Percentiles rank a stretch among this genome's conserved stretches.
Conservation (phyloP, 1,140 invertebrate genomes). For the Monomorium pharaonis region DNA sequence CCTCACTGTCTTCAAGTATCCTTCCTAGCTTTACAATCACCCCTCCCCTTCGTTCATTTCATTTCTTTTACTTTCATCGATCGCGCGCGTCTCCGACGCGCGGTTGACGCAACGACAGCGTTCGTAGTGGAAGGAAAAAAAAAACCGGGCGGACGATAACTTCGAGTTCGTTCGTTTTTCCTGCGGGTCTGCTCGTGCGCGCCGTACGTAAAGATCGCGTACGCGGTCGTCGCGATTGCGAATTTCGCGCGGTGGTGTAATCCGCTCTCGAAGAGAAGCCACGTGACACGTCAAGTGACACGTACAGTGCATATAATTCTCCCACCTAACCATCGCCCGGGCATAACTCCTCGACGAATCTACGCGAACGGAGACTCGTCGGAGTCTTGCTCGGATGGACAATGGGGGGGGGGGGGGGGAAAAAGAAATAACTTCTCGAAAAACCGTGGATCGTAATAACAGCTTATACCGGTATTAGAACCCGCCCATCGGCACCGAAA, state of each 20-base stretch:
- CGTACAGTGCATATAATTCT: background rate
- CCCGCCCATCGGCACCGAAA: background rate
- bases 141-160: background rate
- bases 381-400: background rate
- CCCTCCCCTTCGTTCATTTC: background rate
- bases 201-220: background rate
- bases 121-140: conserved; percentile 22
- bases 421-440: background rate
- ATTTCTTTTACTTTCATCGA: conserved; percentile 52
- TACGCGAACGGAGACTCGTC: background rate
- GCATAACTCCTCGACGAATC: background rate
- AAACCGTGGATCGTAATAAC: background rate
- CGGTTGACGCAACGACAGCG: conserved; percentile 29
- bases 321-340: background rate
- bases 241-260: background rate
- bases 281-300: background rate
- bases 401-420: too few species aligned
- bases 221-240: background rate
- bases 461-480: background rate
- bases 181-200: background rate
- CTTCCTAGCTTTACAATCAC: conserved; percentile 25
- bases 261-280: background rate
- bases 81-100: conserved; percentile 33
- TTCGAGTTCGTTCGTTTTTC: background rate
- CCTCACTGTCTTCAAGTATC: conserved; percentile 34